Evolutionary conservation across 2,797 vertebrate genomes (phyloP).

Genomic region (Cossypha heuglini): DNA sequence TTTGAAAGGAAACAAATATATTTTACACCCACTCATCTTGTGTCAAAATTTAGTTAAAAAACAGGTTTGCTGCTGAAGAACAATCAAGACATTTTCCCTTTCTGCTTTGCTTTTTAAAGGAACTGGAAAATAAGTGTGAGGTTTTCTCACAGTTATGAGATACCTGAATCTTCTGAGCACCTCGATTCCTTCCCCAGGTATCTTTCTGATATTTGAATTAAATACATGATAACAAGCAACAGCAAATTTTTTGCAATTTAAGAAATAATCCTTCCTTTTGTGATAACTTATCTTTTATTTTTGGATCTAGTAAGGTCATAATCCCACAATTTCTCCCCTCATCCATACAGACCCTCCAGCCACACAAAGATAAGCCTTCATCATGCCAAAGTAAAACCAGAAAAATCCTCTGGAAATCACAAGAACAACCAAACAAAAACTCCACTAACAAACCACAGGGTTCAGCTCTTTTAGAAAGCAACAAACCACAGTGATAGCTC

Average conservation of each 20-base stretch:
- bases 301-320: background rate
- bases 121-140: background rate
- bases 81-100: background rate
- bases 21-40: slow-evolving; percentile 14
- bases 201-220: slow-evolving; percentile 1
- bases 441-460: background rate
- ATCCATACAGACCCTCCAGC: background rate
- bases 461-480: background rate
- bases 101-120: background rate
- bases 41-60: slow-evolving; percentile 1
- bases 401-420: background rate
- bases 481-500: background rate
- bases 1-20: slow-evolving; percentile 41
- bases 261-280: slow-evolving; percentile 3
- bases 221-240: background rate
- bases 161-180: background rate
- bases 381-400: background rate
- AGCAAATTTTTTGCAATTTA: background rate
- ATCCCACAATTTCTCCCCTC: background rate
- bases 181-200: background rate
- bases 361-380: background rate
- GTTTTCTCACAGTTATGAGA: background rate
- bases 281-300: background rate
- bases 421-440: background rate
- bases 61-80: background rate